A percentile compares a stretch with the other conserved stretches of the same genome.
Conservation (phyloP, 2,888 invertebrate species). For the Ashinkailepas kermadecensis region DNA sequence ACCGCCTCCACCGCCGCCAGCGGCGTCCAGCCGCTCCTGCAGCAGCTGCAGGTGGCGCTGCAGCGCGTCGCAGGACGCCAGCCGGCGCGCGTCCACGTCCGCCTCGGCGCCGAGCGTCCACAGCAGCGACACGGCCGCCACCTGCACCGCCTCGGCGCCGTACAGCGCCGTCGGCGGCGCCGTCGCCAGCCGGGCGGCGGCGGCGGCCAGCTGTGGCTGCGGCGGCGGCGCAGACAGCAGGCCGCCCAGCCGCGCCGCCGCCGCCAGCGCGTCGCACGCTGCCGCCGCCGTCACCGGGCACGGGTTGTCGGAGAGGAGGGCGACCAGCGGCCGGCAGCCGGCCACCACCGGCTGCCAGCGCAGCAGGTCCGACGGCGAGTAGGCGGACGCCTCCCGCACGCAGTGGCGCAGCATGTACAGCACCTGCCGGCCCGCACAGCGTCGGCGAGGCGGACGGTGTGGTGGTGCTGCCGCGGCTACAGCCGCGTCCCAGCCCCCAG, state of each 20-base stretch:
- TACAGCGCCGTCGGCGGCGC: not conserved
- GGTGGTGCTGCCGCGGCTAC: too few species aligned
- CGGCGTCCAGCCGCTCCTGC: not conserved
- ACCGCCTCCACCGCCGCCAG: not conserved
- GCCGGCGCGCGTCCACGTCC: not conserved
- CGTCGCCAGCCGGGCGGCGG: not conserved
- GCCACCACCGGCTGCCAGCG: not conserved
- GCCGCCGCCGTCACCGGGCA: not conserved
- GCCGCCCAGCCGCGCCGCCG: not conserved
- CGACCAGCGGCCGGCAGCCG: not conserved
- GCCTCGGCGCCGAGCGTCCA: not conserved
- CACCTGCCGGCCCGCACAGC: not conserved
- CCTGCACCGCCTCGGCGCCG: not conserved
- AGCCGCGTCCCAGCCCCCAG: too few species aligned
- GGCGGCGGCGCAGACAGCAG: not conserved
- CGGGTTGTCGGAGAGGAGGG: not conserved
- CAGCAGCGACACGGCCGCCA: not conserved
- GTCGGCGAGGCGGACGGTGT: too few species aligned
- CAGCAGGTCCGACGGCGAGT: not conserved
- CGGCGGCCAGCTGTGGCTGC: not conserved
- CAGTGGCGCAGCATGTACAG: constrained; percentile 15
- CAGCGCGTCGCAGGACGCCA: not conserved
- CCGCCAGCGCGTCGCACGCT: not conserved
- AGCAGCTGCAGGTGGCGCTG: not conserved
- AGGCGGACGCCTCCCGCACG: not conserved